A percentile compares a stretch with the other conserved stretches of the same genome.
Evolutionary conservation across 1,140 invertebrate genomes (phyloP).

Genomic region (Meloidogyne hapla): DNA sequence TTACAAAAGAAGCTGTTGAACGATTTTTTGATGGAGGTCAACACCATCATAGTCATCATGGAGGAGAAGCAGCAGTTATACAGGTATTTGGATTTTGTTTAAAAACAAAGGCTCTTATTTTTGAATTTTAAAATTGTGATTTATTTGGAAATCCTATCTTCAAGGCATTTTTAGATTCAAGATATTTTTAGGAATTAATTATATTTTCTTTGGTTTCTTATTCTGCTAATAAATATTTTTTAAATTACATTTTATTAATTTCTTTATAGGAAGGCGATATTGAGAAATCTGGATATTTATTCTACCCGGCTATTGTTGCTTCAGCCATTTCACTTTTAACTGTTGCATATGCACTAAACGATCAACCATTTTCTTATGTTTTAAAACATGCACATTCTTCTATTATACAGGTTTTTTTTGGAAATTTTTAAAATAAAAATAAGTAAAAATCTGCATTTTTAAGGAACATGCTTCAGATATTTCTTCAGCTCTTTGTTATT

Average conservation of each 20-base stretch:
- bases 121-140: too few relatives aligned
- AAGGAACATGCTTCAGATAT: conserved; percentile 63
- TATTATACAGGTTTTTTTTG: conserved; percentile 39
- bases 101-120: conserved; percentile 25
- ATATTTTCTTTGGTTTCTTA: too few relatives aligned
- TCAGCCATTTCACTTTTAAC: conserved; percentile 47
- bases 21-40: conserved; percentile 57
- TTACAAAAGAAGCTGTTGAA: conserved; percentile 60
- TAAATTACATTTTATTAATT: too few relatives aligned
- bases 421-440: conserved; percentile 21
- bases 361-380: conserved; percentile 61
- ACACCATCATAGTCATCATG: conserved; percentile 53
- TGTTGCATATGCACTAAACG: conserved; percentile 55
- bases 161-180: conserved; percentile 25
- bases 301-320: conserved; percentile 46
- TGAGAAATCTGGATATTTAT: conserved; percentile 32
- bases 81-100: neutral
- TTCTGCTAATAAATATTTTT: too few relatives aligned
- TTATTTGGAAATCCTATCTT: too few relatives aligned
- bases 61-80: conserved; percentile 13
- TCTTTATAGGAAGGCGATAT: conserved; percentile 26
- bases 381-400: conserved; percentile 52
- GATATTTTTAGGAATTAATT: too few relatives aligned
- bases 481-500: conserved; percentile 55
- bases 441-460: conserved; percentile 29